Evolutionary conservation across 64 coral and sea anemone species (phyloP), one percentile per base, ranked within the genome.

Genomic region (Platygyra sinensis): DNA sequence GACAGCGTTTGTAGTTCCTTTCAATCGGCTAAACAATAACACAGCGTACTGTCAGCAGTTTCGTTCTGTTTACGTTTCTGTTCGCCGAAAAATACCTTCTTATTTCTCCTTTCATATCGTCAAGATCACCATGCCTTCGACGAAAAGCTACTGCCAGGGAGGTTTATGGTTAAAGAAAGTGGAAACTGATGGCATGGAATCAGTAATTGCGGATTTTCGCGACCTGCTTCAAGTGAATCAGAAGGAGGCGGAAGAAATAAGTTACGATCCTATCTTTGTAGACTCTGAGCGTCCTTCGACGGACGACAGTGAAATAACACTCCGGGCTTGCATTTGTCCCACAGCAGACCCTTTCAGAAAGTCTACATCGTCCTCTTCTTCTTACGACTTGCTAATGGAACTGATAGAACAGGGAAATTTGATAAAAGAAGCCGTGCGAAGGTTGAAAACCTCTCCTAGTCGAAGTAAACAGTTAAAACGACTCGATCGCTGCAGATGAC

Each of bases 401-500:
- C 78, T 96, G 13, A 57, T 96, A 36, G 91, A 93, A 29, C 87
- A 93, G 71, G 88, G 95, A 8, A 96, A 72, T 67, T 79, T 96
- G 50, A 96, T 96, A 72, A 96, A 96, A 76, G 95, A 96, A 87
- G 95, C 95, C 0, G 95, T 96, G 49, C 88, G 92, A 52, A 77
- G 91, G n/a, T 42, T 96, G 69, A 90, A 90, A 52, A 71, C 87
- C 20, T 88, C 84, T 36, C 81, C 81, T 36, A 75, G 88, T 51
- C 69, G 91, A 54, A 77, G 82, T 80, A 96, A 96, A 88, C 95
- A 96, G n/a, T 96, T 96, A 60, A 96, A 96, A 75, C 95, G 95
- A 27, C 78, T 96, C 4, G 87, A 77, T 50, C 69, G 78, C 24
- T 83, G 78, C 77, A 76, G 95, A 82, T 91, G 77, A 96, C 72